Percentiles rank a stretch among this genome's conserved stretches.
Evolutionary conservation across 2,113 vertebrate genomes (phyloP).

Genomic region (Furnarius figulus): DNA sequence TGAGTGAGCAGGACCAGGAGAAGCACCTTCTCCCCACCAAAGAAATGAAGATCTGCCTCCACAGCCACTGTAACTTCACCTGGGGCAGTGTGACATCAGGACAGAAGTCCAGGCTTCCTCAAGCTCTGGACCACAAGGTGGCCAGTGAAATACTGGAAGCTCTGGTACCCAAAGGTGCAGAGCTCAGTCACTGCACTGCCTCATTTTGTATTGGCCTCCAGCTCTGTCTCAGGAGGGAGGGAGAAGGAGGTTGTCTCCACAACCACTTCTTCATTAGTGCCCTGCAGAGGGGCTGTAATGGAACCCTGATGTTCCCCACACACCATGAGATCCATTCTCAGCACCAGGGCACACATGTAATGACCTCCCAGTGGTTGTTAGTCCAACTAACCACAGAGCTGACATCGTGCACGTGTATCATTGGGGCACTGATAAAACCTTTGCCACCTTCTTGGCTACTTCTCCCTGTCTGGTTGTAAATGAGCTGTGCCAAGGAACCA

Average conservation of each 20-base stretch:
- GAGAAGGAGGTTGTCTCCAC: background rate
- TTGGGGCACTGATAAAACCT: background rate
- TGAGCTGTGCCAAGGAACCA: background rate
- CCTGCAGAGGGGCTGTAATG: background rate
- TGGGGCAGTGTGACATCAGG: background rate
- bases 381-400: background rate
- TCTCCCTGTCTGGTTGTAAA: background rate
- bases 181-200: background rate
- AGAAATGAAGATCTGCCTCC: background rate
- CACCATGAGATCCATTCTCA: background rate
- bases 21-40: background rate
- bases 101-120: background rate
- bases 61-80: background rate
- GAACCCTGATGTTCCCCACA: background rate
- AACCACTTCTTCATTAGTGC: background rate
- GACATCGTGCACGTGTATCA: background rate
- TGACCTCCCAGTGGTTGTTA: background rate
- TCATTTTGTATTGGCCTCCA: background rate
- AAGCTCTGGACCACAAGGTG: rapidly evolving
- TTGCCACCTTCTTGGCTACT: background rate
- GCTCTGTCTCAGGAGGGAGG: background rate
- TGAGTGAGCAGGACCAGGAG: background rate
- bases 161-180: background rate
- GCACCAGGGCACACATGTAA: rapidly evolving
- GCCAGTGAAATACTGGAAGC: background rate